Evolutionary conservation across 1,140 invertebrate species (phyloP).

Genomic region (Notospermus geniculatus): DNA sequence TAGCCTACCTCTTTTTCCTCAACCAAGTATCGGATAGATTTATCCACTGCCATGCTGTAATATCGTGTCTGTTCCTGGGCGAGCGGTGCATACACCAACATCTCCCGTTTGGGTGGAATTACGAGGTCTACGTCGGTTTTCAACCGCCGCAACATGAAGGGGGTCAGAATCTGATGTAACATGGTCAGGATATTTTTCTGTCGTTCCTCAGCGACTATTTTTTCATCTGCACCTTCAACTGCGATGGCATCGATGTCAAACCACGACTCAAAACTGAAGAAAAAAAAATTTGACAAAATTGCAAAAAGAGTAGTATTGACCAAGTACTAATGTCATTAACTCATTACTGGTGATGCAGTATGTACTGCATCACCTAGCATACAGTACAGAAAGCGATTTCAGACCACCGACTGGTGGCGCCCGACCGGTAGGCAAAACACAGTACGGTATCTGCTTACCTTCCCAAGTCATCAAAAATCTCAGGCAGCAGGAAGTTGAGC

Average conservation of each 20-base stretch:
- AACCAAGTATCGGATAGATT: conserved; percentile 47
- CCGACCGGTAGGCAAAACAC: no score
- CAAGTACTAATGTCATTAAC: no score
- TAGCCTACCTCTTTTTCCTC: conserved; percentile 37
- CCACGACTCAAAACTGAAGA: conserved; percentile 66
- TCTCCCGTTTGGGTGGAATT: conserved; percentile 62
- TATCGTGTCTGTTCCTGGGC: conserved; percentile 62
- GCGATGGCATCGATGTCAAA: conserved; percentile 59
- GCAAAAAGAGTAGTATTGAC: no score
- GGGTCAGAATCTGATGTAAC: conserved; percentile 64
- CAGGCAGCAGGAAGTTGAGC: conserved; percentile 70
- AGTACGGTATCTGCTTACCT: conserved; percentile 51
- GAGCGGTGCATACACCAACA: conserved; percentile 67
- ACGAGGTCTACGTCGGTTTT: conserved; percentile 67
- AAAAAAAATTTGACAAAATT: no score
- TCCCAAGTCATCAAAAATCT: conserved; percentile 68
- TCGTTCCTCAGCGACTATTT: conserved; percentile 63
- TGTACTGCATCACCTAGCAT: no score
- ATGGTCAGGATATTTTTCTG: conserved; percentile 63
- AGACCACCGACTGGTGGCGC: no score
- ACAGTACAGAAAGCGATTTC: no score
- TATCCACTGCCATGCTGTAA: conserved; percentile 61
- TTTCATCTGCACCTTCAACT: conserved; percentile 42
- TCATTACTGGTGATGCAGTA: no score
- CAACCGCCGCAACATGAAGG: conserved; percentile 68